Evolutionary conservation across 2,888 invertebrate genomes (phyloP).

Genomic region (Rhodophaea formosa): DNA sequence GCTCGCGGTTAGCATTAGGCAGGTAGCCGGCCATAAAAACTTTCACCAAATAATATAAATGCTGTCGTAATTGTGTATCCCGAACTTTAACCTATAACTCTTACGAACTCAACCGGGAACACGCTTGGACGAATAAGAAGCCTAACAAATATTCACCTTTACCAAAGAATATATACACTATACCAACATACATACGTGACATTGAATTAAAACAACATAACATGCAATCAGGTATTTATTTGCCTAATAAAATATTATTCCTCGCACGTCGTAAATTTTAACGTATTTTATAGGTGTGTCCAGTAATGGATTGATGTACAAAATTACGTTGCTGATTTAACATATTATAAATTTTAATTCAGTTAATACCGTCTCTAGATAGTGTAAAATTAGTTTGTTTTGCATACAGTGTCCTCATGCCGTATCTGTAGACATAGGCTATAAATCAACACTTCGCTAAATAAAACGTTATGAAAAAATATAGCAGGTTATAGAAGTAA

Average conservation of each 20-base stretch:
- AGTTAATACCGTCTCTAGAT: slow-evolving; percentile 3
- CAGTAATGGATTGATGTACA: slow-evolving; percentile 14
- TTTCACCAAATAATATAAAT: too few relatives aligned
- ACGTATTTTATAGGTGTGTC: slow-evolving; percentile 14
- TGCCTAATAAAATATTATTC: slow-evolving; percentile 8
- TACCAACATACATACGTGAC: too few relatives aligned
- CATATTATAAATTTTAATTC: slow-evolving; percentile 10
- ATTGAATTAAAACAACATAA: slow-evolving; percentile 3
- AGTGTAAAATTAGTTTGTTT: slow-evolving; percentile 19
- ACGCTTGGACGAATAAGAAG: too few relatives aligned
- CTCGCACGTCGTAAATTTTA: slow-evolving; percentile 11
- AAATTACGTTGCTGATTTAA: slow-evolving; percentile 14
- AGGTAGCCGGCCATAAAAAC: too few relatives aligned
- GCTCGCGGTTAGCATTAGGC: too few relatives aligned
- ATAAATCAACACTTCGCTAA: slow-evolving; percentile 21
- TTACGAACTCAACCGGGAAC: too few relatives aligned
- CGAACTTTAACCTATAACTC: too few relatives aligned
- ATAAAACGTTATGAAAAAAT: not conserved
- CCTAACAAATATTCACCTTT: too few relatives aligned
- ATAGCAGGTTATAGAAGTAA: not conserved
- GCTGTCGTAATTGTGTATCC: too few relatives aligned
- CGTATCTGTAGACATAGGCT: slow-evolving; percentile 16
- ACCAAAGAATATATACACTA: too few relatives aligned
- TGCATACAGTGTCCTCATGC: slow-evolving; percentile 19
- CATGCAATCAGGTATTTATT: slow-evolving; percentile 14